Evolutionary conservation across 1,140 invertebrate species (phyloP).

Genomic region (Acyrthosiphon pisum): DNA sequence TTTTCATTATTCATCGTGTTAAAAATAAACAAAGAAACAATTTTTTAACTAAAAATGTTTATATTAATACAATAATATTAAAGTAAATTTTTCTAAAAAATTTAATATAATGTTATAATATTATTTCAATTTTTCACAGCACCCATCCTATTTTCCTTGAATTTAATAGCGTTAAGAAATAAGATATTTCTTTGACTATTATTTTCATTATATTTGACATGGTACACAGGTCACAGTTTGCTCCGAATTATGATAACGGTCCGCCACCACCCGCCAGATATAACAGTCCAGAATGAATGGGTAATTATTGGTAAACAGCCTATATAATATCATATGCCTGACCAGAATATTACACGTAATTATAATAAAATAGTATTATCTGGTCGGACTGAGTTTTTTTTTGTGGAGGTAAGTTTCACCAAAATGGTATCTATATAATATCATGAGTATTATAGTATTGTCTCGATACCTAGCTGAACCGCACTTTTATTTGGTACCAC

Average conservation of each 20-base stretch:
- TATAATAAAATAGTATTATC: background rate
- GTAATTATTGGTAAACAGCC: background rate
- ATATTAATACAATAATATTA: background rate
- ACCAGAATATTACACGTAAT: background rate
- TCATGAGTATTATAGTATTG: no score
- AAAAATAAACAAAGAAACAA: background rate
- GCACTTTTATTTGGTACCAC: no score
- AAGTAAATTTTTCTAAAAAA: background rate
- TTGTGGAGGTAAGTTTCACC: no score
- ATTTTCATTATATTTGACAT: background rate
- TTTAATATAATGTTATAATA: background rate
- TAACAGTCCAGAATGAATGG: background rate
- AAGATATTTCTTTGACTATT: background rate
- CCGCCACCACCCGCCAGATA: background rate
- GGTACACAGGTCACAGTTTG: background rate
- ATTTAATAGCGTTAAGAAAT: background rate
- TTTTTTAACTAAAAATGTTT: background rate
- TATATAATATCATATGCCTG: background rate
- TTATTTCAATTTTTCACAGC: background rate
- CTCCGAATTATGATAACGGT: background rate
- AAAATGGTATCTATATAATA: no score
- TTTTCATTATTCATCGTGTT: background rate
- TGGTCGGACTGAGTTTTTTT: background rate
- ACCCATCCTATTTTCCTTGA: background rate
- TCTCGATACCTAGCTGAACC: no score